phyloP scores from a whole-genome alignment of 2,113 vertebrate genomes.

The Himantopus leucocephalus region DNA sequence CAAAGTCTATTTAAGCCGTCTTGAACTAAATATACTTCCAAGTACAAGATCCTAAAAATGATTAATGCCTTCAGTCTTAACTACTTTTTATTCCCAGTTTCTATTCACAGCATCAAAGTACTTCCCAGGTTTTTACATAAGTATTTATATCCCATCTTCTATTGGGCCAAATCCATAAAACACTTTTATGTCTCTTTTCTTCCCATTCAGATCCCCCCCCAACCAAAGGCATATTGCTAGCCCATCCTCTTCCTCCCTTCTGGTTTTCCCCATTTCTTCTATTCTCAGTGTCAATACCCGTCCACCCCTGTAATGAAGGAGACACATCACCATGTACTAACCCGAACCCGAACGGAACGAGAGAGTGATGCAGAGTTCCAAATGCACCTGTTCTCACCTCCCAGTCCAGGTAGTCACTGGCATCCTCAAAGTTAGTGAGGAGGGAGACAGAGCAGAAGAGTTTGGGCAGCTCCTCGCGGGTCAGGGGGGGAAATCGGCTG shows the following conservation, averaged over 20 bases:
- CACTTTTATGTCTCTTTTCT: background rate
- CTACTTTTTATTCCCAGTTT: background rate
- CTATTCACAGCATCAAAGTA: background rate
- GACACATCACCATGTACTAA: conserved; percentile 80
- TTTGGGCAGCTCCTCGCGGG: conserved; percentile 86
- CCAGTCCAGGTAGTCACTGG: conserved; percentile 87
- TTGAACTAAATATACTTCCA: background rate
- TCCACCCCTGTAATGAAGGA: conserved; percentile 66
- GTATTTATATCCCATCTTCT: background rate
- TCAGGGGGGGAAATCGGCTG: conserved; percentile 85
- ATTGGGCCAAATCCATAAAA: background rate
- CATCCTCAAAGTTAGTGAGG: conserved; percentile 88
- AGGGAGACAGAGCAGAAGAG: conserved; percentile 88
- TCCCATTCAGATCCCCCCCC: background rate
- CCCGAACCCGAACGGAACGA: conserved; percentile 79
- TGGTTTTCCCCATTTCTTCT: background rate
- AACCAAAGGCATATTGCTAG: background rate
- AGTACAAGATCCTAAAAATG: background rate
- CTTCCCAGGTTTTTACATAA: background rate
- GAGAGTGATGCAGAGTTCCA: conserved; percentile 76
- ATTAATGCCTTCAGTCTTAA: background rate
- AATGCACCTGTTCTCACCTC: conserved; percentile 84
- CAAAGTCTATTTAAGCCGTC: background rate
- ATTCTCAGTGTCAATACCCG: background rate
- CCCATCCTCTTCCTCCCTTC: background rate